phyloP scores from a whole-genome alignment of 2,888 invertebrate genomes.

The Epirrhoe alternata region DNA sequence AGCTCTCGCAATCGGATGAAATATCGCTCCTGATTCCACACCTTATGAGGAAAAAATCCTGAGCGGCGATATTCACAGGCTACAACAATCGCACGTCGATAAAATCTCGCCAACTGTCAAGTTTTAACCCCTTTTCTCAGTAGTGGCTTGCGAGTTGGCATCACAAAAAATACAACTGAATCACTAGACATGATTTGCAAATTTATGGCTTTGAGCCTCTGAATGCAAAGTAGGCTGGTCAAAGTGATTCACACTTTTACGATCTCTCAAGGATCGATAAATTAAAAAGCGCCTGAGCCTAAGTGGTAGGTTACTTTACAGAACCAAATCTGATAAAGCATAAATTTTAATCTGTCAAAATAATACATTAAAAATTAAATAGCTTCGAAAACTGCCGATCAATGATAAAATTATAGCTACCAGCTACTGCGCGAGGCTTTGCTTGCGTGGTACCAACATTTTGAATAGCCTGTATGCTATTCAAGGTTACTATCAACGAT shows the following conservation, averaged over 20 bases:
- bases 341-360: neutral
- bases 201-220: conserved; percentile 65
- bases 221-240: conserved; percentile 70
- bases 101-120: conserved; percentile 58
- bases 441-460: no score
- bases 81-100: conserved; percentile 56
- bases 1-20: conserved; percentile 9
- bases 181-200: conserved; percentile 76
- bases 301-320: conserved; percentile 25
- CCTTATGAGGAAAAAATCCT: conserved; percentile 39
- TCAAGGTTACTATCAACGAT: no score
- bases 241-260: conserved; percentile 55
- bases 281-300: conserved; percentile 37
- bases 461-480: no score
- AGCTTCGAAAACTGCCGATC: no score
- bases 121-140: conserved; percentile 57
- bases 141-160: conserved; percentile 58
- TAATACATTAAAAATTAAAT: neutral
- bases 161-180: conserved; percentile 64
- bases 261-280: conserved; percentile 37
- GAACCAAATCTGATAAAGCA: conserved; percentile 8
- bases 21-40: conserved; percentile 17
- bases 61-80: conserved; percentile 47
- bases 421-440: no score
- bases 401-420: no score